Evolutionary conservation across 1,140 invertebrate species (phyloP).

Genomic region (Drosophila insularis): DNA sequence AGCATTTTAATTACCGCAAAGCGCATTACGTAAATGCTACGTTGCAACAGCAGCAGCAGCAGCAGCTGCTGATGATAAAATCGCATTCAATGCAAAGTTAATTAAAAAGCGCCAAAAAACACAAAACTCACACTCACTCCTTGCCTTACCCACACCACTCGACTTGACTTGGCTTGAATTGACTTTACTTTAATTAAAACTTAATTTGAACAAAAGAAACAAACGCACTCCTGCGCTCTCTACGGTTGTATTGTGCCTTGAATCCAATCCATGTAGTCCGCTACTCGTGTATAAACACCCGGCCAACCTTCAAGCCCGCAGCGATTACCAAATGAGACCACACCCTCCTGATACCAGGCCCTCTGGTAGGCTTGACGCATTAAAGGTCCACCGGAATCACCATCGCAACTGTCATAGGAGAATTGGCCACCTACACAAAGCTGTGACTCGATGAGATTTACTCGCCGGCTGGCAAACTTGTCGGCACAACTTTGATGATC

Average conservation of each 20-base stretch:
- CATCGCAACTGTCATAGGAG: constrained; percentile 87
- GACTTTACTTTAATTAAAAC: constrained; percentile 70
- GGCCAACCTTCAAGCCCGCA: constrained; percentile 89
- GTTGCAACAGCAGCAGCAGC: constrained; percentile 27
- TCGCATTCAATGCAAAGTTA: constrained; percentile 72
- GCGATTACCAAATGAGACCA: constrained; percentile 90
- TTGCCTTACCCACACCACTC: no score
- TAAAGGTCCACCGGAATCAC: constrained; percentile 91
- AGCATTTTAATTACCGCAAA: constrained; percentile 78
- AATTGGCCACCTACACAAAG: constrained; percentile 87
- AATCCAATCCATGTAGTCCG: constrained; percentile 89
- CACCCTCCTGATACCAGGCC: constrained; percentile 84
- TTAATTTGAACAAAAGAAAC: constrained; percentile 56
- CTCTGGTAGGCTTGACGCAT: constrained; percentile 84
- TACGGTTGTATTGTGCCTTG: constrained; percentile 83
- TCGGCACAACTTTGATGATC: constrained; percentile 82
- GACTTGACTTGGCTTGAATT: constrained; percentile 11
- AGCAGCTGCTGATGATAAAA: constrained; percentile 64
- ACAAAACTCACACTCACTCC: background rate
- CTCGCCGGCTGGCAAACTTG: constrained; percentile 82
- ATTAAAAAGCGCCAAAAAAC: constrained; percentile 63
- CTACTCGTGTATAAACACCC: constrained; percentile 90
- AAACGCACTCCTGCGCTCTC: background rate
- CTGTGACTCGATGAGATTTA: constrained; percentile 81
- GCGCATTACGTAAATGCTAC: constrained; percentile 73